Percentiles rank a stretch among this genome's conserved stretches.
Conservation (phyloP, 2,113 vertebrate species). For the human region GRCh38 chr19:48630001-48630500, state of each 20-base stretch:
- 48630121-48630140: neutral
- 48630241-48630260: slow-evolving; percentile 10
- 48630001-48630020: too few relatives aligned
- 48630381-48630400: slow-evolving; percentile 66
- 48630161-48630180: neutral
- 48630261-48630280: slow-evolving; percentile 63
- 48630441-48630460: neutral
- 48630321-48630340: neutral
- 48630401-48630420: slow-evolving; percentile 18
- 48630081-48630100: neutral
- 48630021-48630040: neutral
- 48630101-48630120: neutral
- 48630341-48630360: slow-evolving; percentile 61
- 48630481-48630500: neutral
- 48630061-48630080: accelerated
- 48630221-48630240: slow-evolving; percentile 53
- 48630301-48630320: neutral
- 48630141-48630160: neutral
- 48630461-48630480: neutral
- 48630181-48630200: neutral
- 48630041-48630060: neutral
- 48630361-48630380: slow-evolving; percentile 80
- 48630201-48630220: slow-evolving; percentile 53
- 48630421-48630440: neutral
- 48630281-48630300: neutral